Evolutionary conservation across 37 sponge, comb jelly and placozoan species (phyloP).

Genomic region (Halisarca cf. caerulea): DNA sequence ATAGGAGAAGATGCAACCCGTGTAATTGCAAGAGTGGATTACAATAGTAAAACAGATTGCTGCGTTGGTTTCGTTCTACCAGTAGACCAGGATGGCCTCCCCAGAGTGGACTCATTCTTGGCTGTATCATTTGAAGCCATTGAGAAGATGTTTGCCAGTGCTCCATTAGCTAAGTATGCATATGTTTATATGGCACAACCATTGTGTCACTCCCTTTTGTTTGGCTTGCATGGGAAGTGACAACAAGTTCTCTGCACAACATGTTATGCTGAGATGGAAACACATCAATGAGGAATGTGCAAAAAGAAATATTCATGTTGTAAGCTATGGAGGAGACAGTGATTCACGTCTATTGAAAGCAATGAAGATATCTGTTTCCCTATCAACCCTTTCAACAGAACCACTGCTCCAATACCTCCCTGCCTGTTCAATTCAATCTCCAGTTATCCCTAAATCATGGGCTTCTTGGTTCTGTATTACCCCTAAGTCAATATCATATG

Average conservation of each 20-base stretch:
- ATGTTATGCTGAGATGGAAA: conserved; percentile 28
- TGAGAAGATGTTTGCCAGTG: not conserved
- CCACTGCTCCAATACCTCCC: not conserved
- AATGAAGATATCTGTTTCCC: conserved; percentile 18
- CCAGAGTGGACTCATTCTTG: not conserved
- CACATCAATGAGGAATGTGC: conserved; percentile 7
- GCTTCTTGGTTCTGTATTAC: not conserved
- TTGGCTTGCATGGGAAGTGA: conserved; percentile 39
- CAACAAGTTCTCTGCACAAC: conserved; percentile 22
- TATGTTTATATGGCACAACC: conserved; percentile 48
- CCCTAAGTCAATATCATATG: not conserved
- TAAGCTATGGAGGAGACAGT: conserved; percentile 40
- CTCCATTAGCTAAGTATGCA: conserved; percentile 24
- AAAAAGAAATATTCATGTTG: conserved; percentile 3
- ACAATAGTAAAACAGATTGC: conserved; percentile 18
- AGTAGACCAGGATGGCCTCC: not conserved
- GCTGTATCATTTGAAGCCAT: conserved; percentile 30
- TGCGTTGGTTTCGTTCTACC: conserved; percentile 40
- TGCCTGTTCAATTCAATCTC: too few relatives aligned
- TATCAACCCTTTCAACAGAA: not conserved
- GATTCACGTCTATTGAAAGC: conserved; percentile 21
- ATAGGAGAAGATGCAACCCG: conserved; percentile 51
- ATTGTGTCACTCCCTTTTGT: conserved; percentile 22
- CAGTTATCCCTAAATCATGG: too few relatives aligned
- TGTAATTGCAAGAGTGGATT: conserved; percentile 15